These are phyloP conservation scores for Turdus rufiventris DNA, from an alignment of 2,113 vertebrate species.

Conservation along the genomic window DNA sequence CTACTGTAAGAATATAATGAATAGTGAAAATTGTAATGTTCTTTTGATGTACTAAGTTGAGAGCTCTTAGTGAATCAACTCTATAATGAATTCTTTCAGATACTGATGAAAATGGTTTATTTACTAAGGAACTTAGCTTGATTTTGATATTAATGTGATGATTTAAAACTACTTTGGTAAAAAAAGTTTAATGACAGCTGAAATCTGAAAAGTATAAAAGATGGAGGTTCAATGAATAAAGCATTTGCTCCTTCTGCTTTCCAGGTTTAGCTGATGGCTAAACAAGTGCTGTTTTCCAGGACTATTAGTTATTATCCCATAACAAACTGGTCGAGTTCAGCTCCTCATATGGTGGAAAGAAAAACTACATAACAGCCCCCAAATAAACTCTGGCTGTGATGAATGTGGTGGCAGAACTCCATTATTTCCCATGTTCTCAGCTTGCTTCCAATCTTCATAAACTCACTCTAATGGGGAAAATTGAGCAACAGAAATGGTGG, in stretches of 20 bases:
- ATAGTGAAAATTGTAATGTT: constrained; percentile 65
- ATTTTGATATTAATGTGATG: constrained; percentile 74
- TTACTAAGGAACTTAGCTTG: constrained; percentile 66
- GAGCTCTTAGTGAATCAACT: constrained; percentile 71
- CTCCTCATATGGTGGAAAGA: neutral
- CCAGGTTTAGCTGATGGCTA: neutral
- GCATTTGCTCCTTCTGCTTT: neutral
- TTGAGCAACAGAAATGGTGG: neutral
- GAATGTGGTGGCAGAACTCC: neutral
- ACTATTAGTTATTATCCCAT: neutral
- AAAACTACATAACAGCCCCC: neutral
- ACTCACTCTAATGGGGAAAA: neutral
- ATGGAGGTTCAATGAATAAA: neutral
- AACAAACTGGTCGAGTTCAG: neutral
- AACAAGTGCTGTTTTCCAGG: neutral
- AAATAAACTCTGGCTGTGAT: neutral
- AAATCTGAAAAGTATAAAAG: constrained; percentile 33
- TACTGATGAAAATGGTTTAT: constrained; percentile 66
- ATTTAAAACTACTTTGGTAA: constrained; percentile 70
- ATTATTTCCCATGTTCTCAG: neutral
- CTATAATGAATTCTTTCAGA: constrained; percentile 72
- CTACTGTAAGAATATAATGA: constrained; percentile 23
- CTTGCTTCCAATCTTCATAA: neutral
- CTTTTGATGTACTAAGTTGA: constrained; percentile 63
- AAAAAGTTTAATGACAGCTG: constrained; percentile 51